Evolutionary conservation across 2,888 invertebrate species (phyloP).

Genomic region (Escarpia spicata): DNA sequence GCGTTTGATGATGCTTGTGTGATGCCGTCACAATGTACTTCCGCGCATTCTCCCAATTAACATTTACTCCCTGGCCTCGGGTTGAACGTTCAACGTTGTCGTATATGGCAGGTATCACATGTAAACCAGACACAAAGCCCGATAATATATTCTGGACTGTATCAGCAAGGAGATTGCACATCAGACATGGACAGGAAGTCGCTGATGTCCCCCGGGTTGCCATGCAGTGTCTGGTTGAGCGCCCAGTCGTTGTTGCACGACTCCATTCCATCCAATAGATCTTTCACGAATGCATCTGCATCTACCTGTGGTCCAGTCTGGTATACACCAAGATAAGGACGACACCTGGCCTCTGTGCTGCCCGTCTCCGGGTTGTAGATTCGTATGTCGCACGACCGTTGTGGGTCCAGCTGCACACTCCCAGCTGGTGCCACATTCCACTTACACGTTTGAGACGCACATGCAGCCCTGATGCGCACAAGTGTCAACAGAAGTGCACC

Average conservation of each 20-base stretch:
- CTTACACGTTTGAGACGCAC: conserved; percentile 8
- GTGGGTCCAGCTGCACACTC: not conserved
- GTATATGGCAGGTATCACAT: not conserved
- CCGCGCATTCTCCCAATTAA: not conserved
- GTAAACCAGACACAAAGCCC: too few species aligned
- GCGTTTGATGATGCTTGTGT: not conserved
- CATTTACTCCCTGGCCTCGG: conserved; percentile 17
- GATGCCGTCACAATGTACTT: not conserved
- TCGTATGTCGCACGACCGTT: not conserved
- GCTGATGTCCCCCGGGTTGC: not conserved
- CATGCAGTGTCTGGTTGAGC: not conserved
- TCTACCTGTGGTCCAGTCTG: not conserved
- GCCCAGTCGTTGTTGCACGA: not conserved
- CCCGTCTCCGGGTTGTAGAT: not conserved
- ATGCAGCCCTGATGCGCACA: not conserved
- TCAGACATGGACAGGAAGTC: not conserved
- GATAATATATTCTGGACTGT: too few species aligned
- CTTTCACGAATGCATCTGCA: not conserved
- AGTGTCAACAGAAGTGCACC: not conserved
- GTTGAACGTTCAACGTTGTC: conserved; percentile 17
- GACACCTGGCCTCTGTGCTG: not conserved
- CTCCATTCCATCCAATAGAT: conserved; percentile 3
- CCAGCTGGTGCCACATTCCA: not conserved
- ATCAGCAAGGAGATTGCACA: too few species aligned
- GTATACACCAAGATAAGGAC: conserved; percentile 18